Evolutionary conservation across 2,888 invertebrate genomes (phyloP), one percentile per base, ranked within the genome.

Genomic region (Corythucha ciliata): DNA sequence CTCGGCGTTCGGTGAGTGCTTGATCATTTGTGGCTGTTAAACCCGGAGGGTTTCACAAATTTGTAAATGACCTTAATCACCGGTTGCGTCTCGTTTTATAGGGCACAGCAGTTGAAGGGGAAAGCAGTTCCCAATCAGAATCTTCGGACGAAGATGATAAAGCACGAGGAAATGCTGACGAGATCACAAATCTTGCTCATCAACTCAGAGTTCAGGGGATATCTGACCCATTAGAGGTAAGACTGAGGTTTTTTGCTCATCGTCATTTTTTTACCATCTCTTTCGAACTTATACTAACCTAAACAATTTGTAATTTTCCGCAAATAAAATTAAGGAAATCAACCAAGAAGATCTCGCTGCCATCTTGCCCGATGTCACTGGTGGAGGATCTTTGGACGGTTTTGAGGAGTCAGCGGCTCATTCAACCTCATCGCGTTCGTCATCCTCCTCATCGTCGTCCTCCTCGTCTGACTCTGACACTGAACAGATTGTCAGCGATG

Each of bases 321-420:
- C 70, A n/a, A n/a, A n/a, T n/a, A n/a, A n/a, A n/a, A n/a, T n/a
- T n/a, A n/a, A 80, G 72, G 82, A 83, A 65, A 82, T 84, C 65
- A 79, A 83, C 66, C 82, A 84, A 69, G 83, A 83, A 66, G 83
- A 84, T 69, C 70, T 84, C 61, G 83, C 83, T 58, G 84, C 82
- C 59, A 78, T 85, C 67, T 71, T 85, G 65, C 83, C 84, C 52
- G 83, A 84, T 59, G 68, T 69, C 12, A 61, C 60, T 22, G 74
- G 74, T 54, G 53, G 56, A 5, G 54, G 50, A 8, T 72, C 76
- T 63, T 77, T 72, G 65, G 74, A 78, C 68, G 73, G 74, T 66
- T 71, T 77, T 66, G 75, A 79, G 67, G 74, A 51, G 6, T 14
- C 39, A 20, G n/a, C 22, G 10, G 32, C 33, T 29, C 39, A 34